Base-by-base conservation (phyloP, 2,888 invertebrate genomes). In the Altica lythri region DNA sequence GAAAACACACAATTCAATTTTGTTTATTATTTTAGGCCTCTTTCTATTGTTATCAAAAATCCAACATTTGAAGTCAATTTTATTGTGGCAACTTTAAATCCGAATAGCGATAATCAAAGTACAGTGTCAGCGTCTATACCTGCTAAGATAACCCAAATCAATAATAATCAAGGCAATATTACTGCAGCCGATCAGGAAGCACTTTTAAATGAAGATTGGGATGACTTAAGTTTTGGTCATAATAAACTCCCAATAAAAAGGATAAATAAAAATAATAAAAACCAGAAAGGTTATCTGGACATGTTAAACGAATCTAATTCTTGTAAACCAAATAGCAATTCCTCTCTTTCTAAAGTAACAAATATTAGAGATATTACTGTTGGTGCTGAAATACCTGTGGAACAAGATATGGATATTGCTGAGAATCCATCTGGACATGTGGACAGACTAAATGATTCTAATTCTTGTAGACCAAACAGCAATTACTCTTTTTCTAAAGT, bases 61-160 rank as follows among this genome's bases (percentile, higher is more conserved):
- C 77, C 82, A 13, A 83, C 86, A 38, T 90, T 91, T 75, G 90
- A 92, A 77, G 87, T 86, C 12, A 84, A 86, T 67, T 86, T 92
- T 71, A 86, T 94, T 0, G 79, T 93, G 64, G 90, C 94, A 4
- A 92, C 90, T 1, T 76, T 89, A 32, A 86, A 85, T 68, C 81
- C 82, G 2, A 83, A 83, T 50, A 62, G 64, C 22, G 76, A 75
- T 17, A 69, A 72, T 8, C 75, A 75, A 49, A 77, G 72, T 71
- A 72, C 77, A 42, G 52, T 59, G 34, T 54, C 59, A 3, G 59
- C 65, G 6, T 65, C 66, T 17, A 59, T 67, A 54, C 63, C 65
- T 3, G 70, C 79, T 51, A 75, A 77, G 64, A 78, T 77, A 63
- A 74, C 59, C 38, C 62, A 68, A 60, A 44, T 64, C 55, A 62